These are phyloP conservation scores for Menidia beryllina DNA, from an alignment of 2,113 vertebrate genomes.

Conservation along the genomic window DNA sequence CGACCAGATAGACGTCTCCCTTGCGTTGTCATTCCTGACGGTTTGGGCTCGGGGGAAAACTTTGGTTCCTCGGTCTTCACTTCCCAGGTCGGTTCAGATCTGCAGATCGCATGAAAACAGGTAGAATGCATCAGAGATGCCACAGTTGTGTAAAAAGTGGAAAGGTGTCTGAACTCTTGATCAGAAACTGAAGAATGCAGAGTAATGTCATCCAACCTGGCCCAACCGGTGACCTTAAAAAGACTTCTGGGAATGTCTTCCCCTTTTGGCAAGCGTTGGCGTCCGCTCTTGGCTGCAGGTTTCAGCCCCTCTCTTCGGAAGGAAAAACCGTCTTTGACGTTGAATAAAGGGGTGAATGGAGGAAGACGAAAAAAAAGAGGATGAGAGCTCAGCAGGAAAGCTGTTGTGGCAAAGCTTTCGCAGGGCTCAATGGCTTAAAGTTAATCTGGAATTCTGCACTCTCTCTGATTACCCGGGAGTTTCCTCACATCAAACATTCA, in stretches of 20 bases:
- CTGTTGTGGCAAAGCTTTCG: constrained; percentile 69
- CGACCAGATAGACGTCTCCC: constrained; percentile 36
- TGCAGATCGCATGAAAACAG: background rate
- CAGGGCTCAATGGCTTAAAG: constrained; percentile 64
- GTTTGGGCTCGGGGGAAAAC: constrained; percentile 9
- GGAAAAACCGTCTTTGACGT: constrained; percentile 38
- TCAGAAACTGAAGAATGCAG: background rate
- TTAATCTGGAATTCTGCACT: constrained; percentile 69
- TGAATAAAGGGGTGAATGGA: constrained; percentile 34
- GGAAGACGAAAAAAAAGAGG: constrained; percentile 38
- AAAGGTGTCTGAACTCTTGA: background rate
- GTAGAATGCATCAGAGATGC: background rate
- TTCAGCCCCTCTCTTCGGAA: constrained; percentile 43
- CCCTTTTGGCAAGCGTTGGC: constrained; percentile 30
- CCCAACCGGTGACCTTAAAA: constrained; percentile 23
- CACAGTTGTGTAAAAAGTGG: background rate
- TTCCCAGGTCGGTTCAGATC: background rate
- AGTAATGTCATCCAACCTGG: constrained; percentile 13
- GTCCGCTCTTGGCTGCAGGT: constrained; percentile 56
- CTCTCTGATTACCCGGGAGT: constrained; percentile 49
- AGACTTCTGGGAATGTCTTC: constrained; percentile 64
- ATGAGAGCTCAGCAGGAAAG: constrained; percentile 71
- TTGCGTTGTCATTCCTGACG: constrained; percentile 34
- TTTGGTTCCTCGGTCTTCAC: no score
- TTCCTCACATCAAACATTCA: constrained; percentile 66